A percentile compares a stretch with the other conserved stretches of the same genome.
phyloP scores from a whole-genome alignment of 1,140 invertebrate species.

The Lutraria rhynchaena region DNA sequence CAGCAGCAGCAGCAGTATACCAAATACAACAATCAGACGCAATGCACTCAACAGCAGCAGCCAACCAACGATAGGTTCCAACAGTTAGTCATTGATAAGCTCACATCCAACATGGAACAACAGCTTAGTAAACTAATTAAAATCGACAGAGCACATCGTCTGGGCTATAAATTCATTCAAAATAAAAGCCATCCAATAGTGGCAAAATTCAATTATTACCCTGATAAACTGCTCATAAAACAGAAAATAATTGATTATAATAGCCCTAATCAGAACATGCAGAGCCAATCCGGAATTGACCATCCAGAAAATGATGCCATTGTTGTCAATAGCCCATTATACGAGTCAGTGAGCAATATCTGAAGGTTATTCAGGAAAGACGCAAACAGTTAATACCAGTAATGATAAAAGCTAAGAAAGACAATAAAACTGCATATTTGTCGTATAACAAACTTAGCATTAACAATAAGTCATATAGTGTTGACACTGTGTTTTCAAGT shows the following conservation, averaged over 20 bases:
- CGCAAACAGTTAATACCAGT: neutral
- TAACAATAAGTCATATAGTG: no score
- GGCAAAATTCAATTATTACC: neutral
- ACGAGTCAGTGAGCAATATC: slow-evolving; percentile 5
- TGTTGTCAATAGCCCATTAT: neutral
- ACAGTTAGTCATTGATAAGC: neutral
- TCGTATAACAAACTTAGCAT: slow-evolving; percentile 24
- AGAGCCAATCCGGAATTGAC: neutral
- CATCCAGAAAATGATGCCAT: neutral
- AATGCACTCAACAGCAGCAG: neutral
- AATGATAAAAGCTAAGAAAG: slow-evolving; percentile 12
- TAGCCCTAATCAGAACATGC: neutral
- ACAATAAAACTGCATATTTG: neutral
- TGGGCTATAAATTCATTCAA: neutral
- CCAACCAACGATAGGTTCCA: neutral
- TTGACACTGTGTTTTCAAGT: no score
- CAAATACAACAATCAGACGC: neutral
- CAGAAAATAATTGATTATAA: neutral
- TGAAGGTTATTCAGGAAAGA: neutral
- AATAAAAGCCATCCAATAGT: neutral
- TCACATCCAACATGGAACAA: slow-evolving; percentile 1
- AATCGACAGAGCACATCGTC: slow-evolving; percentile 4
- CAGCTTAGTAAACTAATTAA: neutral
- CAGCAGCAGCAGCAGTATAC: neutral
- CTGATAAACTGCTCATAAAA: neutral